Base-by-base conservation (phyloP, 2,113 vertebrate species). In the Edolisoma coerulescens region DNA sequence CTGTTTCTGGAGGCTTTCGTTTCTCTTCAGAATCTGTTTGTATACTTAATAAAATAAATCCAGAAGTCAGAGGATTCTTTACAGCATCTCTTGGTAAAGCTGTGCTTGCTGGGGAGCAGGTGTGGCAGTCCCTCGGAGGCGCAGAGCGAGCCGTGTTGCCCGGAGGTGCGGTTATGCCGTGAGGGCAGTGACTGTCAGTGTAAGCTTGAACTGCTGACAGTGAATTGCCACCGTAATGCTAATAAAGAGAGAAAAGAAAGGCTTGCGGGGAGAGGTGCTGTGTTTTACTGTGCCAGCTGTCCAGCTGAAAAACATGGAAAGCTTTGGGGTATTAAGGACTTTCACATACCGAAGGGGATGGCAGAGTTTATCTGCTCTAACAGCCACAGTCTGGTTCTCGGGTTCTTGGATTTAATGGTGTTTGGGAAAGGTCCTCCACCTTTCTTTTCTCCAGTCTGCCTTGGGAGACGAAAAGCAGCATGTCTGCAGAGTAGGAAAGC, bases 101-200 rank as follows among this genome's bases (percentile, higher is more conserved):
- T 44, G 23, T 82, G 49, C 49, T 76, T 67, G 37, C n/a, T 67
- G 23, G 19, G 37, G 19, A 49, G 57, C 68, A 45, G 35, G 27
- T 54, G 49, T 37, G 73, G 9, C 44, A 42, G 33, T 16, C 23
- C 0, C 1, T 73, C 33, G 2, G 13, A 47, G 47, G 11, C 5
- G 1, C 24, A 22, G 27, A 54, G 35, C 1, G 1, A 74, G 19
- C 35, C 0, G 0, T 22, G 19, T 30, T 57, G 49, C 60, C 56
- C 67, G 77, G n/a, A 78, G 84, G 32, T 77, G 16, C 17, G 22
- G 32, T 53, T 84, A 3, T 21, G 4, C 52, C 23, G 1, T 59
- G 15, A 11, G 68, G 53, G 41, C 9, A 33, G 23, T 47, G 35
- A 59, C 68, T 86, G 68, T 74, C 85, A n/a, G 35, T 4, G 1